Evolutionary conservation across 2,113 vertebrate genomes (phyloP).

Genomic region (Megaptera novaeangliae): DNA sequence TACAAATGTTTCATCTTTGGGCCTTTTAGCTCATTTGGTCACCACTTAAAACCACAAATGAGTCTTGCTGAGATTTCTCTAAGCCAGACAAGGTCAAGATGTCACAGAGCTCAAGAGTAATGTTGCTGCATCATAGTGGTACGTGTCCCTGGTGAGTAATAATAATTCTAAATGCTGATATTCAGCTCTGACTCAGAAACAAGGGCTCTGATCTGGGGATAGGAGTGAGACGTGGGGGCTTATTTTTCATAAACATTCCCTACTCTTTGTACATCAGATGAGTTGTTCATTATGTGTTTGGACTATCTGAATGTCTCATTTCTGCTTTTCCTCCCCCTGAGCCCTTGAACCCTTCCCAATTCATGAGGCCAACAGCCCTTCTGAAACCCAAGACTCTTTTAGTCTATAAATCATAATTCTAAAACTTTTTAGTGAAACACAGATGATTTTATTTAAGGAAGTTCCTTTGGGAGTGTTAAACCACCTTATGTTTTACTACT

Average conservation of each 20-base stretch:
- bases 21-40: neutral
- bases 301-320: neutral
- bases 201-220: neutral
- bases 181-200: conserved; percentile 35
- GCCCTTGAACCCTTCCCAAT: neutral
- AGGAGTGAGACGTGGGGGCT: neutral
- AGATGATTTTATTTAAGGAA: conserved; percentile 13
- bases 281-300: neutral
- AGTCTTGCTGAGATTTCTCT: conserved; percentile 3
- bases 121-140: neutral
- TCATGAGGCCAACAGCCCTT: neutral
- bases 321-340: neutral
- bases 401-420: neutral
- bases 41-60: neutral
- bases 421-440: neutral
- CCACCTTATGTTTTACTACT: neutral
- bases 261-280: neutral
- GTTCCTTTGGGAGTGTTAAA: neutral
- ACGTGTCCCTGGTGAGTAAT: neutral
- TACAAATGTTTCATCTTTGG: neutral
- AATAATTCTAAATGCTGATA: neutral
- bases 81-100: conserved; percentile 10
- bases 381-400: neutral
- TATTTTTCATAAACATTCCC: conserved; percentile 10
- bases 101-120: neutral